Evolutionary conservation across 2,113 vertebrate species (phyloP).

Genomic region (Psammodynastes pulverulentus): DNA sequence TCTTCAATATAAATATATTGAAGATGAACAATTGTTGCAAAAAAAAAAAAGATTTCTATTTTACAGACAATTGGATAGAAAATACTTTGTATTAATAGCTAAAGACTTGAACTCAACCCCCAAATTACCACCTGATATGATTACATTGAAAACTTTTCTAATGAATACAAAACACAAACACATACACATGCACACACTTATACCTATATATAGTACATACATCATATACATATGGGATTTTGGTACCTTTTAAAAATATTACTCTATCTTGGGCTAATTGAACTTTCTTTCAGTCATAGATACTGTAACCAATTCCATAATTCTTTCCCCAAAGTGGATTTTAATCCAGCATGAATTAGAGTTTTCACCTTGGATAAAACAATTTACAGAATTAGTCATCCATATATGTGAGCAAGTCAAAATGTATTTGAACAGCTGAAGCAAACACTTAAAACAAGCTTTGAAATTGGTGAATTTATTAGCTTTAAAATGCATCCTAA

Average conservation of each 20-base stretch:
- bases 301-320: conserved; percentile 12
- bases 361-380: conserved; percentile 10
- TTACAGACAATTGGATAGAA: background rate
- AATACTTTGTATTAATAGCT: background rate
- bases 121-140: background rate
- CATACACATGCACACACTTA: background rate
- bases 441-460: background rate
- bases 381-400: conserved; percentile 9
- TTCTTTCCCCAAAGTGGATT: conserved; percentile 4
- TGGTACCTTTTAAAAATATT: background rate
- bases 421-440: conserved; percentile 18
- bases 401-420: background rate
- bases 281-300: conserved; percentile 10
- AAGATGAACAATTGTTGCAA: background rate
- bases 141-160: background rate
- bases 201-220: background rate
- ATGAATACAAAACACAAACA: too few species aligned
- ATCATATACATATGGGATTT: background rate
- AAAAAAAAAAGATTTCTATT: background rate
- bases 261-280: conserved; percentile 12
- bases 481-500: background rate
- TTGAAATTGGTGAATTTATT: background rate
- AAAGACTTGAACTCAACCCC: background rate
- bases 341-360: conserved; percentile 23
- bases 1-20: background rate